Evolutionary conservation across 2,113 vertebrate species (phyloP).

Genomic region (Pluvianellus socialis): DNA sequence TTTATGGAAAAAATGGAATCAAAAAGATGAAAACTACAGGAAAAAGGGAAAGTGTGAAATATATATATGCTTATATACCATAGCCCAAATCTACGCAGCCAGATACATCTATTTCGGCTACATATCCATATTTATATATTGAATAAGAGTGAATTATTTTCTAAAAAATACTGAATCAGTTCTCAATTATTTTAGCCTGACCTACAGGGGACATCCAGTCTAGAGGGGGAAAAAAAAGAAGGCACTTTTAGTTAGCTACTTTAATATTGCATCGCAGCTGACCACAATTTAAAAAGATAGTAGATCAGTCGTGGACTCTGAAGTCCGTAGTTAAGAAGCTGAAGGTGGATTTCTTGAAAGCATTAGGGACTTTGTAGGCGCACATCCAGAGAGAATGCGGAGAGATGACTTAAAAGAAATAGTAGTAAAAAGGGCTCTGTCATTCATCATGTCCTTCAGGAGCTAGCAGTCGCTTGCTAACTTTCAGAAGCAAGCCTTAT

Average conservation of each 20-base stretch:
- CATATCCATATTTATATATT: neutral
- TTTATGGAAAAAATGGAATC: rapidly evolving
- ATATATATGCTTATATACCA: neutral
- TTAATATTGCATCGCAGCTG: neutral
- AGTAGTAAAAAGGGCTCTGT: neutral
- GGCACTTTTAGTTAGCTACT: neutral
- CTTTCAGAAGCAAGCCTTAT: neutral
- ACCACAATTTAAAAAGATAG: neutral
- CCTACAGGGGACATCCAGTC: neutral
- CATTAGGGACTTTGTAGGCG: neutral
- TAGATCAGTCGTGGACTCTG: neutral
- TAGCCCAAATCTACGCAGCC: neutral
- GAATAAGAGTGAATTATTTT: neutral
- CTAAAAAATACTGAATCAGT: neutral
- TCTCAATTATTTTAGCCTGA: neutral
- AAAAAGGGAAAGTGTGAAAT: neutral
- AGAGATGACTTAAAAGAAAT: neutral
- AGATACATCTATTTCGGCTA: neutral
- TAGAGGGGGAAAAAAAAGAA: neutral
- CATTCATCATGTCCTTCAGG: neutral
- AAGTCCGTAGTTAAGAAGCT: neutral
- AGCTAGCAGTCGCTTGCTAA: neutral
- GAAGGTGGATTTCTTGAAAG: neutral
- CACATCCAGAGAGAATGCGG: neutral
- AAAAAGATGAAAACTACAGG: neutral